phyloP scores from a whole-genome alignment of 2,113 vertebrate species.

The Ploceus nigricollis region DNA sequence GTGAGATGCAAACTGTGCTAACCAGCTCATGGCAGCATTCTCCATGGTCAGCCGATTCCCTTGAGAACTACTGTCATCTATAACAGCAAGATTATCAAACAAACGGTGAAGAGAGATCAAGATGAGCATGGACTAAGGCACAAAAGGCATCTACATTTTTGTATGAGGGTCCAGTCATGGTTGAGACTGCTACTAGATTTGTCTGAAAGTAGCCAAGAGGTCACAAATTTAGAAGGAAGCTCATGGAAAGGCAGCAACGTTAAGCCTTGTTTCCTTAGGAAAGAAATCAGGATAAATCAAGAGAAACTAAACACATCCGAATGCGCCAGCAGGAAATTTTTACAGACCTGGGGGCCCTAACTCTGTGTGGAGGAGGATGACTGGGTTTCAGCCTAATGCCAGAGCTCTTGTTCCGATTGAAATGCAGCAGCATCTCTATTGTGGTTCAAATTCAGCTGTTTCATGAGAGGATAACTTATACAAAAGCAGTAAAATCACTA shows the following conservation, averaged over 20 bases:
- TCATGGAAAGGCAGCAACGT: not conserved
- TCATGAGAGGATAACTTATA: not conserved
- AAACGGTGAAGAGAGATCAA: not conserved
- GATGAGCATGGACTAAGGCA: not conserved
- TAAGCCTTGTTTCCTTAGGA: not conserved
- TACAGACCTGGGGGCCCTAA: not conserved
- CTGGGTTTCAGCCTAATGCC: not conserved
- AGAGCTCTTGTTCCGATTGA: not conserved
- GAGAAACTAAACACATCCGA: not conserved
- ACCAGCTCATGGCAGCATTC: not conserved
- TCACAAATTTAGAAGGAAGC: not conserved
- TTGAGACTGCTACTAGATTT: not conserved
- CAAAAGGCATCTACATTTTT: not conserved
- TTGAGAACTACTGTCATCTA: not conserved
- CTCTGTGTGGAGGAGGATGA: not conserved
- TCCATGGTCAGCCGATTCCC: not conserved
- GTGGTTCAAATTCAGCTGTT: conserved; percentile 23
- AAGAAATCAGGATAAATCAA: not conserved
- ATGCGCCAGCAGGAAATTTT: not conserved
- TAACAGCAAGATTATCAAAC: not conserved
- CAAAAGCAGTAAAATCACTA: conserved; percentile 46
- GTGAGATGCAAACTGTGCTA: not conserved
- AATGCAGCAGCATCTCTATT: not conserved
- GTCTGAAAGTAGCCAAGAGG: not conserved
- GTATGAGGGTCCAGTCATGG: not conserved